Evolutionary conservation across 2,113 vertebrate genomes (phyloP).

Genomic region (Brachyhypopomus gauderio): DNA sequence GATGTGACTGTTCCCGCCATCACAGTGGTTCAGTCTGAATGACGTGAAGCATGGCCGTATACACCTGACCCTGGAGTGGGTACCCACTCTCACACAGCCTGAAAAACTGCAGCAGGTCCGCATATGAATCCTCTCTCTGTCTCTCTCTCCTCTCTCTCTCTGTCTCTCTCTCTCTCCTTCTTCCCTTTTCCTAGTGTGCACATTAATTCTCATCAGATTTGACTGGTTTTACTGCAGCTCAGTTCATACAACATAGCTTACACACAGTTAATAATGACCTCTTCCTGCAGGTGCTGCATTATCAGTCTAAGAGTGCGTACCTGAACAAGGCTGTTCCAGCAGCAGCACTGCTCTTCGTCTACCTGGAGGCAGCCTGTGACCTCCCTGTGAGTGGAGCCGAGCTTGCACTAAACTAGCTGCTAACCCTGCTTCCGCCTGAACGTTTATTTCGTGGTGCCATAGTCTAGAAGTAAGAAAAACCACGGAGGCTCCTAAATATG

Average conservation of each 20-base stretch:
- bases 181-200: neutral
- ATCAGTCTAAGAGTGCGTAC: constrained; percentile 77
- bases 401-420: too few relatives aligned
- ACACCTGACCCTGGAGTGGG: constrained; percentile 84
- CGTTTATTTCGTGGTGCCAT: too few relatives aligned
- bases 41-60: constrained; percentile 86
- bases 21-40: constrained; percentile 85
- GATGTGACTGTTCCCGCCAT: constrained; percentile 14
- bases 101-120: constrained; percentile 81
- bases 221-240: neutral
- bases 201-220: neutral
- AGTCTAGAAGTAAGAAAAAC: too few relatives aligned
- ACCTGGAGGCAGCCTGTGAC: constrained; percentile 78
- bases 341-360: constrained; percentile 80
- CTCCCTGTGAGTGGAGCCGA: constrained; percentile 78
- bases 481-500: too few relatives aligned
- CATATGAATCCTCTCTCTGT: neutral
- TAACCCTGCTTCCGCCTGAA: too few relatives aligned
- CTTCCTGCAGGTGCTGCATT: constrained; percentile 75
- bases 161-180: neutral
- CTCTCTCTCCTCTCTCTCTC: neutral
- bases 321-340: constrained; percentile 82
- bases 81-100: constrained; percentile 70
- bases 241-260: neutral
- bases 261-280: neutral